Conservation (phyloP, 2,888 invertebrate species). For the Odontothrips loti region DNA sequence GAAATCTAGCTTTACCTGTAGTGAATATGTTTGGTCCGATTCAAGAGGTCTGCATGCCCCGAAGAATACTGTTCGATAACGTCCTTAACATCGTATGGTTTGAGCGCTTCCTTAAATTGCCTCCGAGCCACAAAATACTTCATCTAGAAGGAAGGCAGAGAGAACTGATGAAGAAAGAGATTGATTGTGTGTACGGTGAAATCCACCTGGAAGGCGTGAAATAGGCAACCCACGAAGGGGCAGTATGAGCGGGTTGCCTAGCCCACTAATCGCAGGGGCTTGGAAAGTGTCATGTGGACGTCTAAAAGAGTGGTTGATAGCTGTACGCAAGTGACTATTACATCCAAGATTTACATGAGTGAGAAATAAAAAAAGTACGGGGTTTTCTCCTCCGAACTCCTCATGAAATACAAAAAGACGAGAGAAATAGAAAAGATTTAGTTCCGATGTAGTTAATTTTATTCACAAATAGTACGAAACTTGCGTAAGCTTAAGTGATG, state of each 20-base stretch:
- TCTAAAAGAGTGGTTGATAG: background rate
- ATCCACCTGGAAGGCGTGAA: background rate
- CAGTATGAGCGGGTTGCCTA: background rate
- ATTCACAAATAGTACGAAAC: background rate
- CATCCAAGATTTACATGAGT: background rate
- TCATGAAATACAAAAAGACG: too few relatives aligned
- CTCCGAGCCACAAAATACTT: conserved; percentile 85
- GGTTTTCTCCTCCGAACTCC: too few relatives aligned
- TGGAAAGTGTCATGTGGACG: too few relatives aligned
- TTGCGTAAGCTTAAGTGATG: background rate
- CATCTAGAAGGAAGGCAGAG: conserved; percentile 56
- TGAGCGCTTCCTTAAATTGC: conserved; percentile 87
- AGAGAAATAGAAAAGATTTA: too few relatives aligned
- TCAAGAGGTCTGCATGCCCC: conserved; percentile 81
- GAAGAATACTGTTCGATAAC: conserved; percentile 91
- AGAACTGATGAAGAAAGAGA: conserved; percentile 45
- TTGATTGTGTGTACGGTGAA: conserved; percentile 4
- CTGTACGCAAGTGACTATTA: background rate
- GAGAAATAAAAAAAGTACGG: too few relatives aligned
- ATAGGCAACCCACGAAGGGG: background rate
- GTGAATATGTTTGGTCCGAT: conserved; percentile 81
- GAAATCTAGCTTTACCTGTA: conserved; percentile 59
- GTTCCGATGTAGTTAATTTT: too few relatives aligned
- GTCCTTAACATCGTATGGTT: conserved; percentile 92
- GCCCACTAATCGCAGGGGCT: background rate